Evolutionary conservation across 2,797 vertebrate genomes (phyloP).

Genomic region (Dendrocincla tyrannina): DNA sequence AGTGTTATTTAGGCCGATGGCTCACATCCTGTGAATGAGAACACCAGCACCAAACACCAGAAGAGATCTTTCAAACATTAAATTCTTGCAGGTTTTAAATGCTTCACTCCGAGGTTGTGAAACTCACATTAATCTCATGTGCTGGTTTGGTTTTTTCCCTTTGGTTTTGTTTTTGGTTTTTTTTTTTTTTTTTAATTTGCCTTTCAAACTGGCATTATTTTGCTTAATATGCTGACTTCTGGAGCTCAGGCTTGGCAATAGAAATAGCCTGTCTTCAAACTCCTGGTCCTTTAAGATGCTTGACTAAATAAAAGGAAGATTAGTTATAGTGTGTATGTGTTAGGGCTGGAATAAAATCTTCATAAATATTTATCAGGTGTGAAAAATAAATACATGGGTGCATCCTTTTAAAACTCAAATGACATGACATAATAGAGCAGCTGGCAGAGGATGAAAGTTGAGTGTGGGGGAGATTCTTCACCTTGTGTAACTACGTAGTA

Average conservation of each 20-base stretch:
- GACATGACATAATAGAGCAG: neutral
- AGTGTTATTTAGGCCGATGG: neutral
- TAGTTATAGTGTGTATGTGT: neutral
- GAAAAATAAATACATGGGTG: neutral
- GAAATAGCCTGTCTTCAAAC: neutral
- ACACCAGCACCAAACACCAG: neutral
- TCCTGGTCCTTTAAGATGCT: neutral
- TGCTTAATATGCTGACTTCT: neutral
- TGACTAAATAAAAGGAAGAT: conserved; percentile 11
- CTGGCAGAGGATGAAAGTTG: conserved; percentile 5
- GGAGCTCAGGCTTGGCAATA: neutral
- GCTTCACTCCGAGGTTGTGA: neutral
- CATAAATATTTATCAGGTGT: conserved; percentile 36
- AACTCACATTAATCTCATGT: neutral
- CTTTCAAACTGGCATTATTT: neutral
- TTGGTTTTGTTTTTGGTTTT: neutral
- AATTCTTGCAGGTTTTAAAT: neutral
- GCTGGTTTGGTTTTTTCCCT: neutral
- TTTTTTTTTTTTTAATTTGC: neutral
- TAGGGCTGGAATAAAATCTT: conserved; percentile 1
- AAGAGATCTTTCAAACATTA: neutral
- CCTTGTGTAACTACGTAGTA: neutral
- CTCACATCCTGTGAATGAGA: neutral
- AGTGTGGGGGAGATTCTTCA: neutral
- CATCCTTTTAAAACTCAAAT: neutral